These are phyloP conservation scores for Poecile montanus DNA, from an alignment of 2,797 vertebrate species.

Conservation along the genomic window DNA sequence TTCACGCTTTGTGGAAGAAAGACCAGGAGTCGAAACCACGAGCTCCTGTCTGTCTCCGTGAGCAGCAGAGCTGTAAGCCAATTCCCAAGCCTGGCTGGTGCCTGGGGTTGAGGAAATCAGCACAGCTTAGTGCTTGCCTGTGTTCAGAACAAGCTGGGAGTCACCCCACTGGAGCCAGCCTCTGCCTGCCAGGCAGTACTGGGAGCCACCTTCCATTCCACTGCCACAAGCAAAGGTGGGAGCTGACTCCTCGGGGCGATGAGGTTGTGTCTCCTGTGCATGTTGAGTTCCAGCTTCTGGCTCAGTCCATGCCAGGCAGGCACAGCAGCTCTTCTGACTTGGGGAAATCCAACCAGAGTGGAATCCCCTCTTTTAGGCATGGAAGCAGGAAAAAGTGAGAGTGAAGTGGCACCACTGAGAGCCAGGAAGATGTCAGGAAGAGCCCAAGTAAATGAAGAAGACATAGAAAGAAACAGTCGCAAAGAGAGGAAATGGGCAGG, in stretches of 20 bases:
- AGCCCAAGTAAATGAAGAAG: neutral
- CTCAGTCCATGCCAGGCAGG: neutral
- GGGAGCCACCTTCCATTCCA: neutral
- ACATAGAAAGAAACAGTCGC: neutral
- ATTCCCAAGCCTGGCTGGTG: constrained; percentile 18
- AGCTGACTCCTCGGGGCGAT: neutral
- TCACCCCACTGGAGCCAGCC: constrained; percentile 6
- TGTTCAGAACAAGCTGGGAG: constrained; percentile 3
- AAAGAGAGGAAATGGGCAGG: neutral
- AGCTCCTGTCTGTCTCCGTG: constrained; percentile 11
- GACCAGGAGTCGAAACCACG: constrained; percentile 9
- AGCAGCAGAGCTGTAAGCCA: neutral
- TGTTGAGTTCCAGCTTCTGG: neutral
- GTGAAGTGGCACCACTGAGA: rapidly evolving
- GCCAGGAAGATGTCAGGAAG: neutral
- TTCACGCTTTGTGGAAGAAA: constrained; percentile 1
- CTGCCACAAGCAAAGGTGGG: neutral
- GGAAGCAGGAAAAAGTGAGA: neutral
- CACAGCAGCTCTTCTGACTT: neutral
- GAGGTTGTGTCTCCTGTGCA: neutral
- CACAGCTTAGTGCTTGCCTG: neutral
- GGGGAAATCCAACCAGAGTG: neutral
- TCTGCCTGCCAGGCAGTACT: neutral
- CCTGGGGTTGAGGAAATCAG: constrained; percentile 10
- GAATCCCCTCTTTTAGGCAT: neutral